These are phyloP conservation scores for Mantis religiosa DNA, from an alignment of 2,888 invertebrate species.

Conservation along the genomic window DNA sequence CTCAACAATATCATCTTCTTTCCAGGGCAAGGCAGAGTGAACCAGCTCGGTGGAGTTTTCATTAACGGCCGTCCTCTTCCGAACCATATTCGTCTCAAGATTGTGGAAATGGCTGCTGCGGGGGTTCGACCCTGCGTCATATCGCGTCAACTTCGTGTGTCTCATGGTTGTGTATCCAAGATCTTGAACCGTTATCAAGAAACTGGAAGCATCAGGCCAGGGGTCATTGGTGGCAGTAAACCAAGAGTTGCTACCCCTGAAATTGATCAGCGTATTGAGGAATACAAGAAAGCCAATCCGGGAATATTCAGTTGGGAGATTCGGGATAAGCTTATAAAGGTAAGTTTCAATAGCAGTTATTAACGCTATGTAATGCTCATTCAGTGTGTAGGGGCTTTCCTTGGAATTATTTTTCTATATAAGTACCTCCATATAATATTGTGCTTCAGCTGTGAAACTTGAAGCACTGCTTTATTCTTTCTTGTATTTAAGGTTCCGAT, in stretches of 20 bases:
- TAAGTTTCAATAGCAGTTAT: conserved; percentile 40
- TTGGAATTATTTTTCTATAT: no score
- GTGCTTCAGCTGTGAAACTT: no score
- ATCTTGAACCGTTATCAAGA: conserved; percentile 93
- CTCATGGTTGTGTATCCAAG: conserved; percentile 96
- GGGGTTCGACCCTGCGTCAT: conserved; percentile 95
- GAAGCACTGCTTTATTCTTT: no score
- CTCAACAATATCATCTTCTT: conserved; percentile 34
- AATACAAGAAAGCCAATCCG: conserved; percentile 86
- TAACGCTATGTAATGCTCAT: no score
- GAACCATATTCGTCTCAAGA: conserved; percentile 90
- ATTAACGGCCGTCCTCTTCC: conserved; percentile 96
- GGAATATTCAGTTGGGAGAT: conserved; percentile 95
- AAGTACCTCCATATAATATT: no score
- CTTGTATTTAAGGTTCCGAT: no score
- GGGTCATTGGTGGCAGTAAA: conserved; percentile 90
- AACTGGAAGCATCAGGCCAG: conserved; percentile 91
- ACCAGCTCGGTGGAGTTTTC: conserved; percentile 95
- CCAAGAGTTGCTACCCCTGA: conserved; percentile 91
- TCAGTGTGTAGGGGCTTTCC: no score
- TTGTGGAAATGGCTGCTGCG: conserved; percentile 93
- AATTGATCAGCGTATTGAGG: conserved; percentile 86
- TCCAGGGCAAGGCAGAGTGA: conserved; percentile 91
- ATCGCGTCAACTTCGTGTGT: conserved; percentile 87
- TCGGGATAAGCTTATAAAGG: conserved; percentile 86